Conservation (phyloP, 2,797 vertebrate genomes). For the Cottoperca gobio region DNA sequence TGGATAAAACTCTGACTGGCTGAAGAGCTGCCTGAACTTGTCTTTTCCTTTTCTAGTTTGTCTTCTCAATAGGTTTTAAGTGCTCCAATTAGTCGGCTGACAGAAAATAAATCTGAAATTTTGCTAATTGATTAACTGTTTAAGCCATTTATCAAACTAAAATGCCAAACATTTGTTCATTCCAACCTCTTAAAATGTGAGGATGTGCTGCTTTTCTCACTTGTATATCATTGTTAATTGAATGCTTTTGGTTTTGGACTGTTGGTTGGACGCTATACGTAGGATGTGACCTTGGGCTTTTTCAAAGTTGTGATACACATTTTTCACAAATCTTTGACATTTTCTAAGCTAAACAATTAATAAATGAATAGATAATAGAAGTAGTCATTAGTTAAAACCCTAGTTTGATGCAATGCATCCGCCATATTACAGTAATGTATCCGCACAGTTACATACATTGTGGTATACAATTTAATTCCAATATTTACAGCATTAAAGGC, state of each 20-base stretch:
- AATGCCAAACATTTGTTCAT: not conserved
- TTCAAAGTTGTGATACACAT: not conserved
- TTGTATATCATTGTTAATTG: not conserved
- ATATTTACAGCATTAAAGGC: constrained; percentile 29
- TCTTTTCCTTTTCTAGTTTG: constrained; percentile 20
- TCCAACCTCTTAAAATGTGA: constrained; percentile 7
- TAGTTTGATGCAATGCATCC: not conserved
- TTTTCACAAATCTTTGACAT: not conserved
- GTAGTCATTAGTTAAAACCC: not conserved
- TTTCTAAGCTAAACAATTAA: not conserved
- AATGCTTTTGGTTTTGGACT: not conserved
- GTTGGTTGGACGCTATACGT: not conserved
- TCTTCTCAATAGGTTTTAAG: constrained; percentile 23
- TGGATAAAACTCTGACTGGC: constrained; percentile 44
- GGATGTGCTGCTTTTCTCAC: not conserved
- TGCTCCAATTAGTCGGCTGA: not conserved
- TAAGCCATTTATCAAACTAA: constrained; percentile 6
- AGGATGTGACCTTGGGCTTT: not conserved
- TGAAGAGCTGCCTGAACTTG: constrained; percentile 31
- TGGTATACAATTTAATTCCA: not conserved
- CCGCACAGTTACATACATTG: not conserved
- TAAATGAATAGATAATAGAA: not conserved
- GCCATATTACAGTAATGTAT: not conserved
- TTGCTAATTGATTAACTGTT: constrained; percentile 2
- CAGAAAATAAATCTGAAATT: constrained; percentile 9